Base-by-base conservation (phyloP, 2,113 vertebrate genomes). In the Nesospiza acunhae region DNA sequence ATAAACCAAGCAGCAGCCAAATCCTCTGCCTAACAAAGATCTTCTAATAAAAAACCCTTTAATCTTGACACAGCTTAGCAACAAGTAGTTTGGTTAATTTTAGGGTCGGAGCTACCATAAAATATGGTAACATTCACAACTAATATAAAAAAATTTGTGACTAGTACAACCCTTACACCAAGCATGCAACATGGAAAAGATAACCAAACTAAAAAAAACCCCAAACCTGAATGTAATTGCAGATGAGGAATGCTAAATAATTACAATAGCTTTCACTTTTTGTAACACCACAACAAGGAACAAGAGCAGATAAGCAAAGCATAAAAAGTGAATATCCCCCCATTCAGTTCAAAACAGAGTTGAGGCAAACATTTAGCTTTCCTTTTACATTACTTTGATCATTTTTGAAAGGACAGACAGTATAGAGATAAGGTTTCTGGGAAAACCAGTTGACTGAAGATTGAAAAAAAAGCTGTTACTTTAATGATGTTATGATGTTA, bases 341-440 rank as follows among this genome's bases (percentile, higher is more conserved):
- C 5, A 11, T 93, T 94, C 81, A 82, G 81, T 78, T 93, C 90
- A 91, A 87, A 86, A 87, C 30, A 10, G 62, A 84, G 49, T 14
- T 44, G 17, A 91, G 15, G 31, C 1, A 9, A 87, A 84, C 33
- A 9, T 72, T 89, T 33, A 91, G 44, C 78, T 84, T 91, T 87
- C 39, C 24, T 89, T 91, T 87, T 52, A 56, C 55, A 82, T 41
- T 84, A 84, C 92, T 97, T 96, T 85, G 87, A 97, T 94, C 44
- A 89, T 89, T 91, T 97, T 78, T 91, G 68, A 56, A 91, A 89
- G 81, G 47, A 93, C 76, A 90, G 56, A 87, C 52, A 78, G 60
- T 78, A 62, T 24, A 89, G 68, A 93, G 95, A 94, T 95, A 94
- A 94, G 46, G 31, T 56, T 91, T 41, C 70, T 94, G 69, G 39